Evolutionary conservation across 2,888 invertebrate genomes (phyloP), one percentile per base, ranked within the genome.

Genomic region (Tanytarsus gracilentus): DNA sequence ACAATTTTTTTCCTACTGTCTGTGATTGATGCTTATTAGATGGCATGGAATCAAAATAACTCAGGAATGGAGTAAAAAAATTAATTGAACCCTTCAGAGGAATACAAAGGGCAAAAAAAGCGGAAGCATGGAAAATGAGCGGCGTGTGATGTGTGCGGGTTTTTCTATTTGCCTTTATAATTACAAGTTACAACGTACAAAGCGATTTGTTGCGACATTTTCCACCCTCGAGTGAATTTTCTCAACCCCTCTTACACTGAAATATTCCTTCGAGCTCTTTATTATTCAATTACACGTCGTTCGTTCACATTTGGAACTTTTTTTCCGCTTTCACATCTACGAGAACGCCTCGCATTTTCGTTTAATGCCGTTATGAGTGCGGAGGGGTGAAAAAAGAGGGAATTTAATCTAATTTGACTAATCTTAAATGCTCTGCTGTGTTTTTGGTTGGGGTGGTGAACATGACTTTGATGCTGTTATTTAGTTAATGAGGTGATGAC

Each of bases 401-500:
- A 23, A 44, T 53, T 53, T 53, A 53, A 53, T 53, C 53, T 53
- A 53, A 53, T 53, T 53, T 53, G 53, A 53, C 53, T 53, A 53
- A 53, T 53, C 53, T 53, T 25, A 44, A 33, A 36, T 53, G 36
- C 23, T 53, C 23, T 26, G 25, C 16, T 29, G 14, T n/a, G 36
- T 33, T 11, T 18, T 23, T 23, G 30, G 23, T n/a, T n/a, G n/a
- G 36, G 36, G 33, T 53, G 33, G 8, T 9, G 39, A 51, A 29
- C 30, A 51, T 51, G 51, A 44, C 44, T 44, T 44, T 44, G 16
- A 18, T 44, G 44, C 18, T 44, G 44, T n/a, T n/a, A n/a, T n/a
- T n/a, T n/a, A n/a, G n/a, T n/a, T n/a, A n/a, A 44, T 44, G 18
- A 9, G 18, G 44, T 44, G 36, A 14, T 36, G n/a, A 44, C 44